A percentile compares a stretch with the other conserved stretches of the same genome.
Conservation (phyloP, 2,797 vertebrate species). For the Rhincodon typus region DNA sequence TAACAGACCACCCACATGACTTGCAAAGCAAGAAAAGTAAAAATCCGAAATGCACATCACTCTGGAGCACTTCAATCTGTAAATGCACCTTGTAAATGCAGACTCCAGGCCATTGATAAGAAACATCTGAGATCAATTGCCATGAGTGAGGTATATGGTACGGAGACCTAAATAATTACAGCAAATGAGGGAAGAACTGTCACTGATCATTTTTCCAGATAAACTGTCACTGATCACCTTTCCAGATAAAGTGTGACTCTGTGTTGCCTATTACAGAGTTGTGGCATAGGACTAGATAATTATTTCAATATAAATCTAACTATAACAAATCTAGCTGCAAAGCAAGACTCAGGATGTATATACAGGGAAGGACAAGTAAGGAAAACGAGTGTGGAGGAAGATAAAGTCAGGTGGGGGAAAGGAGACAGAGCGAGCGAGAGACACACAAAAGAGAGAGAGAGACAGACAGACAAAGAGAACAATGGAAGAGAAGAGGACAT, state of each 20-base stretch:
- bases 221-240: not conserved
- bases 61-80: not conserved
- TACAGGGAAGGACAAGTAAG: not conserved
- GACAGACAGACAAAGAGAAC: too few relatives aligned
- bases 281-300: not conserved
- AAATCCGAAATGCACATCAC: not conserved
- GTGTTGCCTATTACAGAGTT: not conserved
- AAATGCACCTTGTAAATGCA: not conserved
- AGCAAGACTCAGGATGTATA: not conserved
- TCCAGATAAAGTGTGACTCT: not conserved
- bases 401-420: too few relatives aligned
- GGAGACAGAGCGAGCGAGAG: not conserved
- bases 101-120: not conserved
- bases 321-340: not conserved
- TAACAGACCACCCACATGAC: not conserved
- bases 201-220: not conserved
- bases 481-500: too few relatives aligned
- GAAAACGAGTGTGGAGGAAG: not conserved
- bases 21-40: not conserved
- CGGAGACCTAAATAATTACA: not conserved
- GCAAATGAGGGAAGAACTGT: not conserved
- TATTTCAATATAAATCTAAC: not conserved
- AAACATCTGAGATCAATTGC: not conserved
- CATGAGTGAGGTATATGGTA: not conserved
- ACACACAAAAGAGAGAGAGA: not conserved